phyloP scores from a whole-genome alignment of 2,113 vertebrate species.

The Phaethornis superciliosus region DNA sequence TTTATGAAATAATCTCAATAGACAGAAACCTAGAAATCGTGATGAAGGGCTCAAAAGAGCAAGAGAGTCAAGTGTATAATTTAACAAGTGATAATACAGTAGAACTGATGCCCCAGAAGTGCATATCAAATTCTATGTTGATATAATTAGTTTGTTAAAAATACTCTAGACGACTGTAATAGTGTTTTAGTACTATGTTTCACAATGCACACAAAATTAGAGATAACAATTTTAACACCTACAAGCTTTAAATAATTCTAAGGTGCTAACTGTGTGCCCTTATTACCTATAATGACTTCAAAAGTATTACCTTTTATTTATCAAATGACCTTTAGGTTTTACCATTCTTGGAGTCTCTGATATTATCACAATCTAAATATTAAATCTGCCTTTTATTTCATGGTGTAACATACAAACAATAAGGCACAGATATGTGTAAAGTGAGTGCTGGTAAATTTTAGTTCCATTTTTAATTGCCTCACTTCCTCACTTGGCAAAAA shows the following conservation, averaged over 20 bases:
- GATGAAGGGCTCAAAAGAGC: neutral
- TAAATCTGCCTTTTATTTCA: neutral
- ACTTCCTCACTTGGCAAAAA: neutral
- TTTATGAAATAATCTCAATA: neutral
- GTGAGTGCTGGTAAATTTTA: neutral
- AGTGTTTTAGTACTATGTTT: neutral
- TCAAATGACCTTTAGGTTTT: neutral
- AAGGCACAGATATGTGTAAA: neutral
- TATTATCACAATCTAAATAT: neutral
- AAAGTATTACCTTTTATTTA: neutral
- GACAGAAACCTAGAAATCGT: neutral
- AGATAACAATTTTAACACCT: neutral
- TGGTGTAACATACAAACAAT: neutral
- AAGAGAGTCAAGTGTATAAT: neutral
- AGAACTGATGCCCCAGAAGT: neutral
- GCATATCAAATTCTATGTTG: neutral
- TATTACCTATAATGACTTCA: neutral
- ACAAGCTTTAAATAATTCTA: neutral
- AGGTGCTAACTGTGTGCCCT: neutral
- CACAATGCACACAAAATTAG: neutral
- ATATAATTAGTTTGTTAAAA: constrained; percentile 3
- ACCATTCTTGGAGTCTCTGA: neutral
- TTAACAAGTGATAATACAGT: neutral
- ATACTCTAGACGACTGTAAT: neutral
- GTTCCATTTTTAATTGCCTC: neutral